Conservation (phyloP, 2,888 invertebrate genomes). For the Hymenopus coronatus region DNA sequence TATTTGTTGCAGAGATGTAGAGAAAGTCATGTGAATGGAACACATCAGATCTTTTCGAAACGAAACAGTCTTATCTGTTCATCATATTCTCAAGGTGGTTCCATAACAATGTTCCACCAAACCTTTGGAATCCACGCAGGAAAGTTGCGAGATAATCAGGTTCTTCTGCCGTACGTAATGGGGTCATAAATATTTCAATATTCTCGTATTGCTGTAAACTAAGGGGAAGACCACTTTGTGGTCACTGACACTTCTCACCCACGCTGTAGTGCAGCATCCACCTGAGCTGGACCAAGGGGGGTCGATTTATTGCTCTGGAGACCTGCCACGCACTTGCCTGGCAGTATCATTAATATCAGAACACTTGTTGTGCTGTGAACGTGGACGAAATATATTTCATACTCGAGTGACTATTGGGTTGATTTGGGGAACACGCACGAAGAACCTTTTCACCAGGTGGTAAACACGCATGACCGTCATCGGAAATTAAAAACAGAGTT, state of each 20-base stretch:
- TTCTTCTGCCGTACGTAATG: background rate
- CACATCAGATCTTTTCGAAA: no score
- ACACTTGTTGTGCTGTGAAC: background rate
- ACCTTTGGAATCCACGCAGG: background rate
- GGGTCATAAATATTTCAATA: background rate
- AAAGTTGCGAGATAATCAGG: background rate
- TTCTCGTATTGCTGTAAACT: background rate
- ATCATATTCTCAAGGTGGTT: no score
- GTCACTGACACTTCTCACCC: background rate
- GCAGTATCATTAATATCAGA: background rate
- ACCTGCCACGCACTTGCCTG: background rate
- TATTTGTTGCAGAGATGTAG: no score
- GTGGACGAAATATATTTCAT: background rate
- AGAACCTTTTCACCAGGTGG: background rate
- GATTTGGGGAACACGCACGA: background rate
- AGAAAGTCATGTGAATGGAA: no score
- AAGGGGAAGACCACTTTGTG: background rate
- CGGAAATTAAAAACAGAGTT: background rate
- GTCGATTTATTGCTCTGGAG: background rate
- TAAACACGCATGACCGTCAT: background rate
- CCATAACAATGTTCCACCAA: background rate
- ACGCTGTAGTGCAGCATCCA: background rate
- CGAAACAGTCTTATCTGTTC: no score
- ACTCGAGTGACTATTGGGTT: background rate
- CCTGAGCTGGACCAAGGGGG: background rate